Evolutionary conservation across 2,888 invertebrate species (phyloP), one percentile per base, ranked within the genome.

Genomic region (Sphinx pinastri): DNA sequence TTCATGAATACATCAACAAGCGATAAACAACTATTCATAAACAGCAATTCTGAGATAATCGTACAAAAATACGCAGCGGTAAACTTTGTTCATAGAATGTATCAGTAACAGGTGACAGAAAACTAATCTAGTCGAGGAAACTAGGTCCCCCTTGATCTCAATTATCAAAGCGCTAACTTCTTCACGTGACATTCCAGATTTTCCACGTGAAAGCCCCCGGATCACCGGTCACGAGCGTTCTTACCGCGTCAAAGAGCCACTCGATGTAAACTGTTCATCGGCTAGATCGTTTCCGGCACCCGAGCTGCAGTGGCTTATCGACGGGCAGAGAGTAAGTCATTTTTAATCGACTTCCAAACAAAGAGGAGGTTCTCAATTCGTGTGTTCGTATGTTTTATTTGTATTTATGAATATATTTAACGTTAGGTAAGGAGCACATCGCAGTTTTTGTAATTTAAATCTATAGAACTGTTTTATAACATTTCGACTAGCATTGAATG

Each of bases 251-350:
- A 78, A 84, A 69, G 91, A 93, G 66, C 84, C 86, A 4, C 79
- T 93, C 10, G 88, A 93, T 66, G 88, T 93, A 11, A 94, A 94
- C 80, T 94, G 94, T 78, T 89, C 93, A 2, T 92, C 93, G 12
- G 88, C 91, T 7, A 88, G 85, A 73, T 86, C 92, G 0, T 93
- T 88, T 71, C 94, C 94, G 3, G 93, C 93, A 2, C 92, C 93
- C 0, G 88, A 90, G 31, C 81, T 94, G 12, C 91, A 92, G 71
- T 94, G 94, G 93, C 82, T 88, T 57, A 84, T 94, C 68, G 88
- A 94, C 78, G 93, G 92, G 66, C 87, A 89, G 74, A 90, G 89
- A 84, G 93, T 90, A 72, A 71, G 68, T 70, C 25, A 7, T 16
- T 51, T 7, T 38, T 38, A 38, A 38, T 5, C 2, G 25, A 25